These are phyloP conservation scores for Engystomops pustulosus DNA, from an alignment of 2,113 vertebrate species.

Conservation along the genomic window DNA sequence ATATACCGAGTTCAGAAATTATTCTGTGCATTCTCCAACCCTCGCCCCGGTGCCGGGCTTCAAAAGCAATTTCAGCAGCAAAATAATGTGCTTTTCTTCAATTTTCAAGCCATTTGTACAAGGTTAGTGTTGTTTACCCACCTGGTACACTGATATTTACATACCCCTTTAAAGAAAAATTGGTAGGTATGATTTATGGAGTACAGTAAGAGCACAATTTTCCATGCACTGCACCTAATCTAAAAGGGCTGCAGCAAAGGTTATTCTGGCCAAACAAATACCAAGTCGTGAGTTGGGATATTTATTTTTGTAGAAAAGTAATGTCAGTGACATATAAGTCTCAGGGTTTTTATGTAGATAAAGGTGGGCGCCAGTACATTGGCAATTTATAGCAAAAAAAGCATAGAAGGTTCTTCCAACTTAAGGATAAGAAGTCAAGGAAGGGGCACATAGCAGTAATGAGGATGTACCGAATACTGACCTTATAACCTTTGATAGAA, in stretches of 20 bases:
- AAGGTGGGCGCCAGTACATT: constrained; percentile 77
- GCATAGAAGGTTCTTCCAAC: background rate
- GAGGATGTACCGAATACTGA: background rate
- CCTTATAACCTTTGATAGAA: background rate
- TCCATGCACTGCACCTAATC: constrained; percentile 97
- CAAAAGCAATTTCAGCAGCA: constrained; percentile 99
- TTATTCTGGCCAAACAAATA: constrained; percentile 95
- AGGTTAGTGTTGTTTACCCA: constrained; percentile 99
- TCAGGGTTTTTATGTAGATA: constrained; percentile 89
- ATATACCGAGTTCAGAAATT: constrained; percentile 89
- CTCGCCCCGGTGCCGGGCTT: constrained; percentile 87
- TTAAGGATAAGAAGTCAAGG: background rate
- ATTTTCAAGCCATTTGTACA: constrained; percentile 98
- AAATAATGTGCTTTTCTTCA: constrained; percentile 99
- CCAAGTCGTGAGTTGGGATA: constrained; percentile 92
- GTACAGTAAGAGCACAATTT: constrained; percentile 97
- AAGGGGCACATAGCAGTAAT: background rate
- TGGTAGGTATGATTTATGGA: constrained; percentile 98
- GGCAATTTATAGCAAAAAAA: constrained; percentile 78
- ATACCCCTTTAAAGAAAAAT: constrained; percentile 99
- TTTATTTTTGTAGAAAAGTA: constrained; percentile 93
- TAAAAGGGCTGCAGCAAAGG: constrained; percentile 93
- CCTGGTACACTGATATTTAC: constrained; percentile 99
- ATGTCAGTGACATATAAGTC: constrained; percentile 85
- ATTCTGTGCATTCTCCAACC: constrained; percentile 91